Conservation (phyloP, 2,888 invertebrate genomes). For the Ormyrus rosae region DNA sequence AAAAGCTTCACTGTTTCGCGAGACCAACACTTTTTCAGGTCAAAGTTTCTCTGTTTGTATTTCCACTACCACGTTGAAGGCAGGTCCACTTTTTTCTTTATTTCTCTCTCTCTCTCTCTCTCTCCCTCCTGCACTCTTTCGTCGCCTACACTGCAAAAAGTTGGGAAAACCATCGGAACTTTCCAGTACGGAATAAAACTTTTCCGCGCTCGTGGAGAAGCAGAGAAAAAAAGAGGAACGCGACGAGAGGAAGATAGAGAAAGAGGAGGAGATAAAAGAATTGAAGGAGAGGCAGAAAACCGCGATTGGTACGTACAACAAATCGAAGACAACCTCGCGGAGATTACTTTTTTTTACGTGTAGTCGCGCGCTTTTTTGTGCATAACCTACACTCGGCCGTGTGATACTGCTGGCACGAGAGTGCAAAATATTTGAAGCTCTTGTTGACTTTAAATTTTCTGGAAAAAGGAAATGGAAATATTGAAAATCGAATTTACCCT, state of each 20-base stretch:
- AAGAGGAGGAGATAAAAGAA: neutral
- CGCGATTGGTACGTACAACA: constrained; percentile 6
- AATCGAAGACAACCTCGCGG: constrained; percentile 16
- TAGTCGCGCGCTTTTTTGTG: no score
- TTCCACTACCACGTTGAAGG: constrained; percentile 11
- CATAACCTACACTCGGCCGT: no score
- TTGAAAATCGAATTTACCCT: no score
- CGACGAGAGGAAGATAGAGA: neutral
- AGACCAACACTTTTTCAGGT: constrained; percentile 31
- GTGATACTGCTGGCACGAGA: no score
- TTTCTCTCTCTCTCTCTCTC: constrained; percentile 21
- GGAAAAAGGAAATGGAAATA: no score
- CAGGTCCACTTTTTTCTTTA: constrained; percentile 43
- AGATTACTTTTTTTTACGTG: no score
- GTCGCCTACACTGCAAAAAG: constrained; percentile 15
- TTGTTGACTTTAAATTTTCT: no score
- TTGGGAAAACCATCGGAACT: constrained; percentile 41
- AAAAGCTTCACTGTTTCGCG: constrained; percentile 19
- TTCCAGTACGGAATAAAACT: constrained; percentile 51
- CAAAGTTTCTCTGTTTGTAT: constrained; percentile 46
- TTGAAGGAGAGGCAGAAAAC: neutral
- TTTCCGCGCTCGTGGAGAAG: constrained; percentile 34
- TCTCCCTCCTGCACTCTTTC: neutral
- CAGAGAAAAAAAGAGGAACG: constrained; percentile 17
- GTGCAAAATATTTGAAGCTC: no score